Conservation (phyloP, 2,888 invertebrate genomes). For the Parnassius glacialis region DNA sequence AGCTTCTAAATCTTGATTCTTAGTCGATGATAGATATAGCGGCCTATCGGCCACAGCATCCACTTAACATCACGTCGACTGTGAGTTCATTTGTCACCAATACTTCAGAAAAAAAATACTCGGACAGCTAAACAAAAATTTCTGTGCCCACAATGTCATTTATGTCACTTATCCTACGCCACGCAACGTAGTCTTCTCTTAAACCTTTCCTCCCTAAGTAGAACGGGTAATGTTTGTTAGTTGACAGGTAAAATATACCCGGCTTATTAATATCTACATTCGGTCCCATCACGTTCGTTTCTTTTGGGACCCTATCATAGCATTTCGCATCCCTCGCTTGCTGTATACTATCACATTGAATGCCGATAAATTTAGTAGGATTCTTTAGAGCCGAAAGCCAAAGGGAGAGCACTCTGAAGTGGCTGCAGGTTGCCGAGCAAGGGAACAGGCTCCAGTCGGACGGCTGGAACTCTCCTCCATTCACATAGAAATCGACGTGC, state of each 20-base stretch:
- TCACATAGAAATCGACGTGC: slow-evolving; percentile 68
- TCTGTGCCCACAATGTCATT: slow-evolving; percentile 59
- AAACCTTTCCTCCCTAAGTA: slow-evolving; percentile 62
- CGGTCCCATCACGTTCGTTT: slow-evolving; percentile 57
- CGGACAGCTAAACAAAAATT: slow-evolving; percentile 49
- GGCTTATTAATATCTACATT: slow-evolving; percentile 47
- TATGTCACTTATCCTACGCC: slow-evolving; percentile 55
- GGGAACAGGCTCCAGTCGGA: slow-evolving; percentile 58
- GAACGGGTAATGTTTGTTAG: slow-evolving; percentile 58
- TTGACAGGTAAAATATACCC: slow-evolving; percentile 66
- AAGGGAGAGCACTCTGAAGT: slow-evolving; percentile 57
- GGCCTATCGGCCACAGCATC: no score
- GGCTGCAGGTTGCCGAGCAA: slow-evolving; percentile 66
- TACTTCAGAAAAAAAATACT: no score
- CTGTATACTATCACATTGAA: slow-evolving; percentile 62
- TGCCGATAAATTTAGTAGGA: slow-evolving; percentile 58
- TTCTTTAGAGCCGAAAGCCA: slow-evolving; percentile 61
- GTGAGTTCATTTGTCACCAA: no score
- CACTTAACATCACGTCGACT: no score
- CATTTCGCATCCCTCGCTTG: slow-evolving; percentile 62
- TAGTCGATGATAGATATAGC: no score
- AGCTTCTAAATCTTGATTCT: no score
- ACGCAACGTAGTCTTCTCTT: slow-evolving; percentile 54
- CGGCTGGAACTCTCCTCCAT: slow-evolving; percentile 72
- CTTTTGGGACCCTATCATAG: slow-evolving; percentile 48